phyloP scores from a whole-genome alignment of 2,113 vertebrate species.

The Rhipidura dahli region DNA sequence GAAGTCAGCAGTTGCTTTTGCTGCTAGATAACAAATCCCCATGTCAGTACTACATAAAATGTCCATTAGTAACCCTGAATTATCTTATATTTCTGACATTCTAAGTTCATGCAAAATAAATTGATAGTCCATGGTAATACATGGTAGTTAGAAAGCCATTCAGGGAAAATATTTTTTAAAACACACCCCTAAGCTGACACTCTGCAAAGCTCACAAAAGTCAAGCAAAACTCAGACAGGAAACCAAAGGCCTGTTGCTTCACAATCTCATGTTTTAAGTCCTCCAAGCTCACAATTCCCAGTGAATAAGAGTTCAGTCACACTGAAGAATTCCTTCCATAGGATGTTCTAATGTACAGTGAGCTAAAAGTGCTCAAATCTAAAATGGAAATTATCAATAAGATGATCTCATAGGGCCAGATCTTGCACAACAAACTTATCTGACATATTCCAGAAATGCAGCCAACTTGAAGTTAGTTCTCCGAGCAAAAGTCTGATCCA shows the following conservation, averaged over 20 bases:
- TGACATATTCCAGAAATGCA: neutral
- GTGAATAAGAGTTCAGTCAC: neutral
- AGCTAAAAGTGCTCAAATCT: neutral
- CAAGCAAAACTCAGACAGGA: neutral
- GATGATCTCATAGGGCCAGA: neutral
- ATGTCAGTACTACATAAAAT: constrained; percentile 7
- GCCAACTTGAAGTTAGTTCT: neutral
- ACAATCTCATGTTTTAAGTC: neutral
- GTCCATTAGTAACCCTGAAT: constrained; percentile 12
- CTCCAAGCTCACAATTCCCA: neutral
- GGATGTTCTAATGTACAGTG: neutral
- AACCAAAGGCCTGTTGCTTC: neutral
- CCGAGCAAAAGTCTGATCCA: neutral
- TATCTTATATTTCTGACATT: constrained; percentile 36
- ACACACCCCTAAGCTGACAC: neutral
- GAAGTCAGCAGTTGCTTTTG: neutral
- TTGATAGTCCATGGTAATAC: neutral
- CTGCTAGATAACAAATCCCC: constrained; percentile 28
- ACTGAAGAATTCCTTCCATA: neutral
- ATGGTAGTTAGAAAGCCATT: neutral
- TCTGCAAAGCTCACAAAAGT: neutral
- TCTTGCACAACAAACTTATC: neutral
- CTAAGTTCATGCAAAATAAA: constrained; percentile 23
- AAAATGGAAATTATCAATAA: neutral
- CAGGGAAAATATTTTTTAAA: neutral